These are phyloP conservation scores for Grapholita molesta DNA, from an alignment of 1,140 invertebrate species.

Conservation along the genomic window DNA sequence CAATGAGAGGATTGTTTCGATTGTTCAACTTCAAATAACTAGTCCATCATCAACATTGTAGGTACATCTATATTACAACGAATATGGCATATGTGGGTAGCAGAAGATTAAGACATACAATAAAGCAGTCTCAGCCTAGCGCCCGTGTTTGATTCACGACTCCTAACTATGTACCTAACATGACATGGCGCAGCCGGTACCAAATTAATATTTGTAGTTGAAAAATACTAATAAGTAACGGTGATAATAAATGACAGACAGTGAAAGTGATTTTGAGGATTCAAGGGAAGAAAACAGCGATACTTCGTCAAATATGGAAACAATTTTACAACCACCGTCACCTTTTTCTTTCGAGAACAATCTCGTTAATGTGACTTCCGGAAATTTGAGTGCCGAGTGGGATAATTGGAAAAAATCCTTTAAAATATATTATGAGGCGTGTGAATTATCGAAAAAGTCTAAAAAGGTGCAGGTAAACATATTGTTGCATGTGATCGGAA, in stretches of 20 bases:
- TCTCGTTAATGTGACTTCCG: conserved; percentile 22
- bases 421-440: conserved; percentile 28
- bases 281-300: background rate
- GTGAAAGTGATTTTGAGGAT: background rate
- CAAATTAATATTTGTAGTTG: background rate
- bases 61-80: too few relatives aligned
- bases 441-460: conserved; percentile 20
- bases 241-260: background rate
- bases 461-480: conserved; percentile 24
- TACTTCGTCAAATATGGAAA: conserved; percentile 5
- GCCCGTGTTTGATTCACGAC: background rate
- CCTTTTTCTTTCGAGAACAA: conserved; percentile 15
- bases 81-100: background rate
- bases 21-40: too few relatives aligned
- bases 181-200: conserved; percentile 15
- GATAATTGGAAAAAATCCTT: conserved; percentile 27
- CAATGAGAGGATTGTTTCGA: too few relatives aligned
- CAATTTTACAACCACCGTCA: conserved; percentile 14
- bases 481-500: conserved; percentile 21
- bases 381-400: conserved; percentile 23
- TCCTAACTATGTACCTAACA: background rate
- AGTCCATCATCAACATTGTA: too few relatives aligned
- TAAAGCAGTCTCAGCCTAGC: background rate
- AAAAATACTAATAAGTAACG: too few relatives aligned
- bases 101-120: background rate